phyloP scores from a whole-genome alignment of 37 sponge, comb jelly and placozoan species.

The Theonella swinhoei region DNA sequence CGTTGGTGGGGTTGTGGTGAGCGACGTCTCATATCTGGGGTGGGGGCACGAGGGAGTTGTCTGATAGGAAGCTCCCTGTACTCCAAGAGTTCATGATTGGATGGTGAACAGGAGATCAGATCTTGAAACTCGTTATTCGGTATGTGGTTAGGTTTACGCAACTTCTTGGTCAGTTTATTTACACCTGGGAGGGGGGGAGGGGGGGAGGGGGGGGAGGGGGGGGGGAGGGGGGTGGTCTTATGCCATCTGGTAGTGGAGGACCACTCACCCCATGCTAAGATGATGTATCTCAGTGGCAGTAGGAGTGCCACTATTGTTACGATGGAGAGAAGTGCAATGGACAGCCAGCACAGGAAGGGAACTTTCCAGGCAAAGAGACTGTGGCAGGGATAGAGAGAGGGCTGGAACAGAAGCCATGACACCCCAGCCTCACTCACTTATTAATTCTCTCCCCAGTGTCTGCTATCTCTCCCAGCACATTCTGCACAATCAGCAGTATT shows the following conservation, averaged over 20 bases:
- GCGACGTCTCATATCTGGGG: not conserved
- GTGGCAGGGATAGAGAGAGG: not conserved
- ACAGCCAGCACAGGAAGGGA: conserved; percentile 86
- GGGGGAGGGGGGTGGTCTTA: not conserved
- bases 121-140: conserved; percentile 89
- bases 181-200: conserved; percentile 52
- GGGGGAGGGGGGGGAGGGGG: not conserved
- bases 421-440: conserved; percentile 60
- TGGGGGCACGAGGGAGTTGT: not conserved
- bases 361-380: conserved; percentile 92
- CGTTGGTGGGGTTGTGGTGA: not conserved
- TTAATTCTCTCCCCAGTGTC: conserved; percentile 78
- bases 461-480: conserved; percentile 60
- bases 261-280: conserved; percentile 71
- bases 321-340: conserved; percentile 43
- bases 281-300: conserved; percentile 77
- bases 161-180: conserved; percentile 87
- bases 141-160: conserved; percentile 81
- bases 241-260: not conserved
- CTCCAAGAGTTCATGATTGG: conserved; percentile 76
- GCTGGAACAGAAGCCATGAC: not conserved
- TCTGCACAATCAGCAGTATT: conserved; percentile 80
- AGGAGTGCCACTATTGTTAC: conserved; percentile 70
- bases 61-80: not conserved
- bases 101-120: conserved; percentile 83